phyloP scores from a whole-genome alignment of 2,113 vertebrate species.

The Kryptolebias marmoratus region DNA sequence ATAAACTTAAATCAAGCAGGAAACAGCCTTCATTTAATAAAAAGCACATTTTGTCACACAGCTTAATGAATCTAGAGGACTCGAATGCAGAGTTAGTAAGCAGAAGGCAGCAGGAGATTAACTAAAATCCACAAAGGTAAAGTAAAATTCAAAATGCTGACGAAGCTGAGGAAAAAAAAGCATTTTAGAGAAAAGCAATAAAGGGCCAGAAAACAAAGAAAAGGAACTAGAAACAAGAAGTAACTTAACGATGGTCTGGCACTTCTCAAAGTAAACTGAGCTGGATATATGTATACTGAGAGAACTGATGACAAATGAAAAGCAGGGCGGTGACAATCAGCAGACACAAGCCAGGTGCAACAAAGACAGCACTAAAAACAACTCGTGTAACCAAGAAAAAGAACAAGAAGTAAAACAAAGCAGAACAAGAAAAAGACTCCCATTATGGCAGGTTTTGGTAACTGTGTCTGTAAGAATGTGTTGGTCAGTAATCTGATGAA shows the following conservation, averaged over 20 bases:
- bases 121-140: neutral
- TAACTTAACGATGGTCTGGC: neutral
- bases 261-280: neutral
- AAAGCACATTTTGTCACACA: neutral
- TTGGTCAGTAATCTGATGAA: constrained; percentile 57
- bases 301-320: neutral
- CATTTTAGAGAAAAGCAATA: neutral
- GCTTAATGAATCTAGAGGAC: neutral
- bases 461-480: constrained; percentile 5
- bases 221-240: neutral
- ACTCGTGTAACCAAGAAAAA: neutral
- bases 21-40: too few species aligned
- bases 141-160: neutral
- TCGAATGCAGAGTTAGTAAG: neutral
- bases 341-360: neutral
- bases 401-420: neutral
- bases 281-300: neutral
- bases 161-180: neutral
- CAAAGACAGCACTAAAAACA: neutral
- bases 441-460: neutral
- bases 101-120: neutral
- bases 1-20: too few species aligned
- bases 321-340: neutral
- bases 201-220: neutral
- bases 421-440: neutral